Conservation (phyloP, 2,113 vertebrate genomes). For the Aplodontia rufa region DNA sequence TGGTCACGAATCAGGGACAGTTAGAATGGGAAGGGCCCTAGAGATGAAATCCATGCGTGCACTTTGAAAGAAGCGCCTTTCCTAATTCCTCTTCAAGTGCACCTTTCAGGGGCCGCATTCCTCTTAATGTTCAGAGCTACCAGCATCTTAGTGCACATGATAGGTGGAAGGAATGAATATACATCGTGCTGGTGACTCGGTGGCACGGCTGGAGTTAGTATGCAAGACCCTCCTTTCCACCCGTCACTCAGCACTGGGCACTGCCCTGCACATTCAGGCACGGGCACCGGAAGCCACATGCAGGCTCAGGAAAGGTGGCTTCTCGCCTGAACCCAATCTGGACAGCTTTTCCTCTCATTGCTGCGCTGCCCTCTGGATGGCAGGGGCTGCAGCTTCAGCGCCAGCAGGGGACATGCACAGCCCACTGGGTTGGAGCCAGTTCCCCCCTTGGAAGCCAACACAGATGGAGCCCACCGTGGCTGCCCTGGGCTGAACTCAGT, state of each 20-base stretch:
- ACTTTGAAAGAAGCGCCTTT: conserved; percentile 23
- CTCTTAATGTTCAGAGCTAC: neutral
- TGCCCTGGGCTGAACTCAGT: neutral
- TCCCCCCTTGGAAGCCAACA: neutral
- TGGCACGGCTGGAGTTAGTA: neutral
- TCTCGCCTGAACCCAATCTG: neutral
- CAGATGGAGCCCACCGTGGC: neutral
- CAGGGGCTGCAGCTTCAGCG: neutral
- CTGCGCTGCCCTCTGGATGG: neutral
- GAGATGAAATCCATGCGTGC: neutral
- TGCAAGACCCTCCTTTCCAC: neutral
- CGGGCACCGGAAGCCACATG: neutral
- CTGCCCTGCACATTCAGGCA: neutral
- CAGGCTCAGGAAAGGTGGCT: neutral
- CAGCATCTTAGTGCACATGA: neutral
- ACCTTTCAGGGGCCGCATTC: neutral
- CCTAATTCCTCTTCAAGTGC: neutral
- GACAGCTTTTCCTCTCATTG: neutral
- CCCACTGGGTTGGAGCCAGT: neutral
- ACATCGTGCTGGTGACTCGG: neutral
- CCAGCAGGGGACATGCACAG: neutral
- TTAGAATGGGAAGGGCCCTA: neutral
- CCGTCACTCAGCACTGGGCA: neutral
- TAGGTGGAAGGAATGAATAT: neutral
- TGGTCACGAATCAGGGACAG: neutral